Evolutionary conservation across 2,113 vertebrate species (phyloP).

Genomic region (Anas platyrhynchos): DNA sequence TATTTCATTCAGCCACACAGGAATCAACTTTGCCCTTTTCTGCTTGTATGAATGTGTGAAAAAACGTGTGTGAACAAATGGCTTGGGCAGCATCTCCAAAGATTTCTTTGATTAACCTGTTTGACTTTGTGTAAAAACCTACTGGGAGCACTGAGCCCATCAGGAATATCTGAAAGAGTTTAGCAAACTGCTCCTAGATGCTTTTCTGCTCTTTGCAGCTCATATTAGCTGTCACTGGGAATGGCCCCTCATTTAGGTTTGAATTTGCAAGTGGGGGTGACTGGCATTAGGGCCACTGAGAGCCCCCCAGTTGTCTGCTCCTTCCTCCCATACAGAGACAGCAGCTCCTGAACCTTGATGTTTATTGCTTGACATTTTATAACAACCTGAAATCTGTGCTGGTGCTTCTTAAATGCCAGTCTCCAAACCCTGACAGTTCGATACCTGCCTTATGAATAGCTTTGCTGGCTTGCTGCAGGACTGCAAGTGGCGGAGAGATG

Average conservation of each 20-base stretch:
- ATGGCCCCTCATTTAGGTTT: background rate
- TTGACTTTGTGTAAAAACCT: background rate
- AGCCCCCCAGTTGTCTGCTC: background rate
- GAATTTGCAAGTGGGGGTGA: background rate
- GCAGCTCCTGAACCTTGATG: background rate
- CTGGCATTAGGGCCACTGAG: background rate
- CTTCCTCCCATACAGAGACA: background rate
- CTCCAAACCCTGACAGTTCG: background rate
- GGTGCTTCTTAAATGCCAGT: background rate
- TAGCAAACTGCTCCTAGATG: background rate
- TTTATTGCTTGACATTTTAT: conserved; percentile 21
- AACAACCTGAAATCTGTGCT: background rate
- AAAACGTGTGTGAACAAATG: background rate
- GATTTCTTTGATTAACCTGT: background rate
- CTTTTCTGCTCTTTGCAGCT: background rate
- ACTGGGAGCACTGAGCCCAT: background rate
- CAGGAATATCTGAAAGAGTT: background rate
- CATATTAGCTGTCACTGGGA: accelerated
- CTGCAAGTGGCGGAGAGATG: background rate
- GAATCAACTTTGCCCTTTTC: background rate
- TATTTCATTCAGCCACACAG: background rate
- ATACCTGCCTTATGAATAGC: background rate
- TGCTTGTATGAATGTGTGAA: background rate
- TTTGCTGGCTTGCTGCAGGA: background rate
- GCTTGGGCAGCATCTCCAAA: background rate